Conservation (phyloP, 1,140 invertebrate species). For the Zaprionus kolodkinae region DNA sequence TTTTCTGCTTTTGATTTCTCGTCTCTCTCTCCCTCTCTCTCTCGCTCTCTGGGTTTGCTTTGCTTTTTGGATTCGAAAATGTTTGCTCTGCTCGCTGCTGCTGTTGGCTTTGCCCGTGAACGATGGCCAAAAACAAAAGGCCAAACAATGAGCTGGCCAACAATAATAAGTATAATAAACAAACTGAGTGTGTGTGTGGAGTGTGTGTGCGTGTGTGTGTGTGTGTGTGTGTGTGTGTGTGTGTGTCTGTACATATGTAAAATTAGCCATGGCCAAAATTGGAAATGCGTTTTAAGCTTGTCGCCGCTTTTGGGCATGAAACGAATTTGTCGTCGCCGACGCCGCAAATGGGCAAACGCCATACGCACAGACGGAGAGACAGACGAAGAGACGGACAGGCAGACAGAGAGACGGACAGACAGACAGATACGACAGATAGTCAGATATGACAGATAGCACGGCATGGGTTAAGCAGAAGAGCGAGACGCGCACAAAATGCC, state of each 20-base stretch:
- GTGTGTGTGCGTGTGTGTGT: background rate
- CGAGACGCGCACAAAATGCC: background rate
- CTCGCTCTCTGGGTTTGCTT: too few species aligned
- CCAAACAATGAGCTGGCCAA: conserved; percentile 35
- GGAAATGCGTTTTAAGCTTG: conserved; percentile 76
- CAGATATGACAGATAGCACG: conserved; percentile 35
- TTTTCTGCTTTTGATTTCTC: background rate
- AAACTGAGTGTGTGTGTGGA: background rate
- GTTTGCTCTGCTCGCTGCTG: conserved; percentile 28
- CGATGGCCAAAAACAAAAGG: conserved; percentile 26
- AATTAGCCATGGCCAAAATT: conserved; percentile 77
- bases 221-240: background rate
- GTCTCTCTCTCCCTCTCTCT: background rate
- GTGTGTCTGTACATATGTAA: conserved; percentile 44
- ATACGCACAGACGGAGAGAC: conserved; percentile 46
- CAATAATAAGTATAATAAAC: conserved; percentile 19
- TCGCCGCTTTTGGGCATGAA: conserved; percentile 71
- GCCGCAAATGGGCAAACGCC: conserved; percentile 57
- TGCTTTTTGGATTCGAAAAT: background rate
- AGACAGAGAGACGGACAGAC: background rate
- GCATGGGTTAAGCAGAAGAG: conserved; percentile 3
- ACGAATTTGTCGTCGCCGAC: conserved; percentile 65
- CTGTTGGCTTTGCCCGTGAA: conserved; percentile 8
- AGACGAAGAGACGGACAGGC: conserved; percentile 21
- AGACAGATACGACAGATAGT: conserved; percentile 26